A percentile compares a stretch with the other conserved stretches of the same genome.
These are phyloP conservation scores for Timema podura DNA, from an alignment of 2,888 invertebrate genomes.

Conservation along the genomic window DNA sequence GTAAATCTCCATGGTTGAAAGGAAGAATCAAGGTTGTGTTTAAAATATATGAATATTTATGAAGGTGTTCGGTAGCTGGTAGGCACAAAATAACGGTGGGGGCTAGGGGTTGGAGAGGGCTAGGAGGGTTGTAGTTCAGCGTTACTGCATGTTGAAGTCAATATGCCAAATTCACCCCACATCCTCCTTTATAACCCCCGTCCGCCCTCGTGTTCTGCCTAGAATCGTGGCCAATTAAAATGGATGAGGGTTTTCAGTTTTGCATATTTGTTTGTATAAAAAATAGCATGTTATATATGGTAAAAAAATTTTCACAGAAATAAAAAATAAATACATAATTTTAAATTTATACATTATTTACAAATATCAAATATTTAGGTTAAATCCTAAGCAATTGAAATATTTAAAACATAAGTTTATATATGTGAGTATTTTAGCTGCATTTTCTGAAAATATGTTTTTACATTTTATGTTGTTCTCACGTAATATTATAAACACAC, in stretches of 20 bases:
- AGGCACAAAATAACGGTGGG: neutral
- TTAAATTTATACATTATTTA: too few species aligned
- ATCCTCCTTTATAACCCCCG: neutral
- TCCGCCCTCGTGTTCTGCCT: neutral
- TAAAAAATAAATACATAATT: too few species aligned
- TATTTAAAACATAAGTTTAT: too few species aligned
- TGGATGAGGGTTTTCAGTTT: conserved; percentile 26
- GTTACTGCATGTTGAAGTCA: conserved; percentile 20
- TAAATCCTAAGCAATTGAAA: too few species aligned
- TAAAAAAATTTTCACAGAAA: too few species aligned
- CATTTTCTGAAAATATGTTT: too few species aligned
- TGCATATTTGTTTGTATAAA: conserved; percentile 16
- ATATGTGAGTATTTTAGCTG: too few species aligned
- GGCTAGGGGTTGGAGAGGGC: conserved; percentile 12
- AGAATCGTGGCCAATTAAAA: conserved; percentile 27
- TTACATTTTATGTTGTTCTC: too few species aligned
- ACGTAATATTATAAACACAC: too few species aligned
- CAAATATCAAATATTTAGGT: too few species aligned
- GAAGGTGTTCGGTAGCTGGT: conserved; percentile 2
- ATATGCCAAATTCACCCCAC: conserved; percentile 25
- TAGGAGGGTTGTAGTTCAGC: neutral
- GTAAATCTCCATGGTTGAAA: conserved; percentile 13
- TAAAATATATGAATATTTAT: conserved; percentile 12
- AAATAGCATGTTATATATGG: too few species aligned
- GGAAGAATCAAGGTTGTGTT: conserved; percentile 15